These are phyloP conservation scores for Grus americana DNA, from an alignment of 2,113 vertebrate genomes.

Conservation along the genomic window DNA sequence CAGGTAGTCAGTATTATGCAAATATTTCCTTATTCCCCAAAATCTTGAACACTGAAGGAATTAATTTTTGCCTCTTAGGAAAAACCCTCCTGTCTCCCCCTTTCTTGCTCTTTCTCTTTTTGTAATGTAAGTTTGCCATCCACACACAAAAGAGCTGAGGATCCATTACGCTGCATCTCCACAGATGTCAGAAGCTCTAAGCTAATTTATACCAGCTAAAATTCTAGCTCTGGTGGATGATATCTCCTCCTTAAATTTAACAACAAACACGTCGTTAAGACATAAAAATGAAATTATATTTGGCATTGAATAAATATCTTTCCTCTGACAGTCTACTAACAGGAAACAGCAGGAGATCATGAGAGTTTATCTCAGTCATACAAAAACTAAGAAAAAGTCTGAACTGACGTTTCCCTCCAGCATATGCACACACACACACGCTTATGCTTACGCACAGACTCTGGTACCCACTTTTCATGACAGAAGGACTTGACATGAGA, in stretches of 20 bases:
- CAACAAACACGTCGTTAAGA: neutral
- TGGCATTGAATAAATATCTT: neutral
- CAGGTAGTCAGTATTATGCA: neutral
- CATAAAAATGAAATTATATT: neutral
- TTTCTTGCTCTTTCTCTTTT: neutral
- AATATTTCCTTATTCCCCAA: neutral
- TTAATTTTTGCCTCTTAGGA: neutral
- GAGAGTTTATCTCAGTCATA: neutral
- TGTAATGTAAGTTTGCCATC: neutral
- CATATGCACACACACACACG: neutral
- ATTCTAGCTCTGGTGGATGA: neutral
- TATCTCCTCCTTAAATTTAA: neutral
- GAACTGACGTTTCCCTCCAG: neutral
- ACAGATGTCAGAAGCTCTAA: neutral
- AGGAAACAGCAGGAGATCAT: neutral
- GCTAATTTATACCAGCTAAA: neutral
- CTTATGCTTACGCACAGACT: neutral
- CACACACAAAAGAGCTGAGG: neutral
- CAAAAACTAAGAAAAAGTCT: neutral
- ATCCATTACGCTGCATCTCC: neutral
- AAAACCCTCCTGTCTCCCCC: neutral
- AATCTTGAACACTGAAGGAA: neutral
- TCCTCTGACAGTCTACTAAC: neutral
- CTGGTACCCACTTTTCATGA: accelerated
- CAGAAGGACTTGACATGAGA: neutral